Percentiles rank a stretch among this genome's conserved stretches.
Evolutionary conservation across 2,113 vertebrate species (phyloP).

Genomic region (Protomyctophum bolini): DNA sequence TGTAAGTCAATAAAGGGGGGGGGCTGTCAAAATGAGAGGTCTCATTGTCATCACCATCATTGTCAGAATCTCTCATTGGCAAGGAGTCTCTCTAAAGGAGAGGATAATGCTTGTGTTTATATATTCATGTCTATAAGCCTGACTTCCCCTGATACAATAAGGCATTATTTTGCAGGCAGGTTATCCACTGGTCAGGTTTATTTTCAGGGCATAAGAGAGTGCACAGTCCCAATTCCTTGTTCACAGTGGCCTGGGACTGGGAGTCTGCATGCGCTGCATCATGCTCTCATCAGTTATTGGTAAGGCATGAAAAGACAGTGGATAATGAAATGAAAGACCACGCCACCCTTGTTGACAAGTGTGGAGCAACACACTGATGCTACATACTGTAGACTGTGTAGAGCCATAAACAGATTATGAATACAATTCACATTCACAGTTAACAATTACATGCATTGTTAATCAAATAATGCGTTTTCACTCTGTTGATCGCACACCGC

Average conservation of each 20-base stretch:
- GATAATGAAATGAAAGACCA: conserved; percentile 61
- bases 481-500: conserved; percentile 13
- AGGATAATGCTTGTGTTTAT: too few relatives aligned
- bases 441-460: conserved; percentile 50
- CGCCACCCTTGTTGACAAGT: conserved; percentile 53
- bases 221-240: conserved; percentile 18
- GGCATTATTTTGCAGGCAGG: neutral
- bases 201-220: conserved; percentile 7
- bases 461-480: conserved; percentile 40
- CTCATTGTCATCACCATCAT: neutral
- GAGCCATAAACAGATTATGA: conserved; percentile 37
- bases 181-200: neutral
- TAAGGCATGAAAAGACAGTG: conserved; percentile 49
- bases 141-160: neutral
- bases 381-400: conserved; percentile 50
- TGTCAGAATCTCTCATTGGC: neutral
- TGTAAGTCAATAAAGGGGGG: conserved; percentile 77
- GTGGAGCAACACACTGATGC: conserved; percentile 56
- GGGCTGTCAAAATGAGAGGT: neutral
- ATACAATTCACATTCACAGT: conserved; percentile 21
- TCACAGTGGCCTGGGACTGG: conserved; percentile 26
- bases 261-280: conserved; percentile 33
- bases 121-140: neutral
- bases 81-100: too few relatives aligned
- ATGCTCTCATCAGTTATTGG: conserved; percentile 31